phyloP scores from a whole-genome alignment of 2,113 vertebrate species.

The Archilochus colubris region DNA sequence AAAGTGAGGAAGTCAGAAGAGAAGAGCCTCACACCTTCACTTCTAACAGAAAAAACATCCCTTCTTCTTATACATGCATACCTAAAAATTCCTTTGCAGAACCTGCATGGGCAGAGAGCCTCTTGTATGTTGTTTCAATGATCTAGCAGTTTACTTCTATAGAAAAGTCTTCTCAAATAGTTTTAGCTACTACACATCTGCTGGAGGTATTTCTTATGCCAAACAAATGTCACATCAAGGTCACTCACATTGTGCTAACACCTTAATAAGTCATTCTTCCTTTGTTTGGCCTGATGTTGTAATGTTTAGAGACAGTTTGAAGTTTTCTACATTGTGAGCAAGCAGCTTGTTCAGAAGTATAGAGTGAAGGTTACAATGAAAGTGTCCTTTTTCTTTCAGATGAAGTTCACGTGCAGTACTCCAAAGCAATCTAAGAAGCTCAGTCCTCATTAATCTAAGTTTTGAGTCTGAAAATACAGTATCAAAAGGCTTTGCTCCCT shows the following conservation, averaged over 20 bases:
- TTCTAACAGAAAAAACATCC: background rate
- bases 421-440: conserved; percentile 11
- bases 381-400: conserved; percentile 29
- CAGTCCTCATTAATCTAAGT: conserved; percentile 7
- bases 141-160: background rate
- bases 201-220: conserved; percentile 5
- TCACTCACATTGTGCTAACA: conserved; percentile 36
- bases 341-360: conserved; percentile 21
- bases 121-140: background rate
- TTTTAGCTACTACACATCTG: conserved; percentile 32
- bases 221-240: conserved; percentile 22
- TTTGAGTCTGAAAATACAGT: background rate
- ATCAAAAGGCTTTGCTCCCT: conserved; percentile 42
- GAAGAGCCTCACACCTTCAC: background rate
- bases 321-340: background rate
- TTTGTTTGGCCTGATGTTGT: conserved; percentile 1
- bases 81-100: background rate
- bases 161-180: background rate
- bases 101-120: background rate
- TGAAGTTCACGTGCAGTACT: conserved; percentile 20
- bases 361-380: conserved; percentile 50
- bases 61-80: background rate
- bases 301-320: conserved; percentile 32
- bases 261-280: conserved; percentile 38
- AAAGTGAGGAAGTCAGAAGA: background rate